These are phyloP conservation scores for Xylota sylvarum DNA, from an alignment of 2,888 invertebrate species.

Conservation along the genomic window DNA sequence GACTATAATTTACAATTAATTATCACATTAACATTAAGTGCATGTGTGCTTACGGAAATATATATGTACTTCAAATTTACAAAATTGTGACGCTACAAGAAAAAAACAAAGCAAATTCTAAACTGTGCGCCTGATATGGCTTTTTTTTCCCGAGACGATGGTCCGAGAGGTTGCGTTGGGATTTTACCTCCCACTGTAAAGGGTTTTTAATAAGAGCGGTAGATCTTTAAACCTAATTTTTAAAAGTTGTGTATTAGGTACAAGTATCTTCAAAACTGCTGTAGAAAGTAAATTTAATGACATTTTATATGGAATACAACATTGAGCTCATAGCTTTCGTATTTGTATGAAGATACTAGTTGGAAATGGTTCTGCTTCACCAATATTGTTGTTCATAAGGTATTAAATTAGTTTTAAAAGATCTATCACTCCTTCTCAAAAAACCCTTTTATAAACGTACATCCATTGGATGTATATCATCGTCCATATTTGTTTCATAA, in stretches of 20 bases:
- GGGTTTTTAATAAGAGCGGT: no score
- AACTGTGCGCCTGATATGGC: slow-evolving; percentile 62
- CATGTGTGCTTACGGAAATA: not conserved
- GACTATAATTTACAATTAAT: slow-evolving; percentile 62
- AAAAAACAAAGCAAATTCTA: slow-evolving; percentile 34
- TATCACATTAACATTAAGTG: slow-evolving; percentile 70
- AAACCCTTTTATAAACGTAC: slow-evolving; percentile 73
- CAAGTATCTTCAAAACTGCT: no score
- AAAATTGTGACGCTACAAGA: slow-evolving; percentile 57
- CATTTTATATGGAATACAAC: no score
- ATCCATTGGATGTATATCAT: slow-evolving; percentile 78
- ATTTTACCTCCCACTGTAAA: no score
- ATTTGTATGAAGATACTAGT: no score
- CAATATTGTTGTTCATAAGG: no score
- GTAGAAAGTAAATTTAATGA: no score
- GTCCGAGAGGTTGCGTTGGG: slow-evolving; percentile 9
- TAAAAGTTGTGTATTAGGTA: no score
- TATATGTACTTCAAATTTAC: slow-evolving; percentile 35
- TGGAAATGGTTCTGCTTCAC: no score
- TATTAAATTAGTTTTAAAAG: no score
- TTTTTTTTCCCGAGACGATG: slow-evolving; percentile 13
- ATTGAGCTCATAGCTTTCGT: no score
- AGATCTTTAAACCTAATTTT: no score
- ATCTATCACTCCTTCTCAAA: not conserved
- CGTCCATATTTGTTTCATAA: slow-evolving; percentile 75